Base-by-base conservation (phyloP, 2,113 vertebrate species). In the Lagenorhynchus albirostris region DNA sequence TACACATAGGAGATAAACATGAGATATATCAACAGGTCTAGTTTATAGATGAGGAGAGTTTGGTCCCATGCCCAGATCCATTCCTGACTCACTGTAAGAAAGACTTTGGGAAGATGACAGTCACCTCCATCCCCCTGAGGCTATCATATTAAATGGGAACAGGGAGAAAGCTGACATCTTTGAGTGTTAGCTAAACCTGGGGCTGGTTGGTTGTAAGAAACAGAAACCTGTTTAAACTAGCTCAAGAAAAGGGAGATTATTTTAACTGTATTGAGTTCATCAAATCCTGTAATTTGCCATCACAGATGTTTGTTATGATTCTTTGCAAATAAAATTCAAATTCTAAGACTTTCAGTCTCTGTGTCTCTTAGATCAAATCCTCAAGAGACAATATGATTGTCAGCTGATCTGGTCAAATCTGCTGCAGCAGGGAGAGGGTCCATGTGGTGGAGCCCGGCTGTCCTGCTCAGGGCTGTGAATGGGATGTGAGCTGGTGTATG, bases 101-200 rank as follows among this genome's bases (percentile, higher is more conserved):
- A 53, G 65, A 29, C 4, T 14, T 17, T 62, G 55, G 29, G 25
- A 53, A 50, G 5, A 13, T 1, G 23, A 21, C 6, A 14, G 21
- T 6, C 20, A 23, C 14, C 11, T 58, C 25, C 0, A 3, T 2
- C n/a, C 0, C 12, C 36, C 2, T 6, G n/a, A 3, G 11, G 18
- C 5, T 62, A 11, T 76, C 84, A 3, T 1, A 4, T 29, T 18
- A 15, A 60, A 90, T 13, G 14, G 8, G 47, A 2, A 21, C 21
- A 60, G 36, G 2, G 15, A 85, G 31, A 44, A 62, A 20, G 7
- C 13, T 2, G n/a, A 15, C 31, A 4, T 38, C 38, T 6, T 1
- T 17, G n/a, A 68, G 36, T 21, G 4, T n/a, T 13, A 12, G 41
- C 38, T 74, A 17, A 29, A 25, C 20, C 53, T 20, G 23, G 17